Conservation (phyloP, 2,888 invertebrate species). For the Bombylius major region DNA sequence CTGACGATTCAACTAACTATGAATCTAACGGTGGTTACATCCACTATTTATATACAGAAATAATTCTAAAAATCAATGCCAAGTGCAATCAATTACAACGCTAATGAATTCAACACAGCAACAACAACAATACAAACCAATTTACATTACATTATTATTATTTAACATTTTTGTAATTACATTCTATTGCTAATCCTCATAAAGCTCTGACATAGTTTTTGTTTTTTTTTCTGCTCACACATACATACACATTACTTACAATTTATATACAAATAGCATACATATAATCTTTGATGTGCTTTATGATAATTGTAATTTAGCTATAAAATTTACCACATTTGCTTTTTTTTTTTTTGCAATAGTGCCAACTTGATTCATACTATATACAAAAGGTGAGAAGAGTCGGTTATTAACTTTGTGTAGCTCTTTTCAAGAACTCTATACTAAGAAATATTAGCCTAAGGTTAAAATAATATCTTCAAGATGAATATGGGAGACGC, state of each 20-base stretch:
- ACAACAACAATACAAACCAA: neutral
- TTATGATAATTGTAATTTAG: too few species aligned
- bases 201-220: neutral
- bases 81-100: neutral
- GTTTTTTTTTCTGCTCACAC: neutral
- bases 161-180: neutral
- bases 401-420: too few species aligned
- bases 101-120: neutral
- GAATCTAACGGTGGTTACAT: neutral
- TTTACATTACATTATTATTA: too few species aligned
- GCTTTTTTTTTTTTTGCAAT: too few species aligned
- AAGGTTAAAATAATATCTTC: neutral
- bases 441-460: neutral
- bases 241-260: neutral
- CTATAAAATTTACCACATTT: too few species aligned
- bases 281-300: too few species aligned
- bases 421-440: neutral
- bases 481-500: neutral
- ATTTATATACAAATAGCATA: too few species aligned
- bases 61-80: constrained; percentile 4
- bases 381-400: too few species aligned
- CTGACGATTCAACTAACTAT: constrained; percentile 1
- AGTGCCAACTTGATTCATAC: too few species aligned
- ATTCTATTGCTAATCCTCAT: neutral
- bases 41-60: constrained; percentile 3